Percentiles rank a stretch among this genome's conserved stretches.
These are phyloP conservation scores for Monochamus saltuarius DNA, from an alignment of 1,140 invertebrate genomes.

Conservation along the genomic window DNA sequence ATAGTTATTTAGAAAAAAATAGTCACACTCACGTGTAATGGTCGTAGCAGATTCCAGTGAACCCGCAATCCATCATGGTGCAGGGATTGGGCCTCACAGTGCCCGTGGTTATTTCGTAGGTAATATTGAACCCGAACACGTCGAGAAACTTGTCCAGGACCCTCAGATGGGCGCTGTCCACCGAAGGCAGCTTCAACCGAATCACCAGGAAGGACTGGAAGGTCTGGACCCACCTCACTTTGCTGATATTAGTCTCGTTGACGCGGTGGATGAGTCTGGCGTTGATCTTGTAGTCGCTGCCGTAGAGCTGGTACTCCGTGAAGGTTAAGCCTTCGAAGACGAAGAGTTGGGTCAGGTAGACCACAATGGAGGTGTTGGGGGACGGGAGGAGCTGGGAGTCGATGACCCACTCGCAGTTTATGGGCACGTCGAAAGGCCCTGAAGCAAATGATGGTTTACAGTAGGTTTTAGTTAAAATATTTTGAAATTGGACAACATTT, in stretches of 20 bases:
- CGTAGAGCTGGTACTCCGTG: constrained; percentile 80
- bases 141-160: constrained; percentile 77
- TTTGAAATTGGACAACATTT: no score
- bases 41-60: constrained; percentile 73
- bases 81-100: constrained; percentile 64
- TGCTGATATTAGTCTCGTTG: constrained; percentile 67
- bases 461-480: no score
- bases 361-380: constrained; percentile 66
- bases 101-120: constrained; percentile 73
- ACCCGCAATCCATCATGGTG: constrained; percentile 76
- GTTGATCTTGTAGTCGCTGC: constrained; percentile 64
- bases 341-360: constrained; percentile 87
- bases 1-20: no score
- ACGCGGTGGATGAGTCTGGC: constrained; percentile 58
- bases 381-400: constrained; percentile 64
- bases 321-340: constrained; percentile 75
- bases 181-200: constrained; percentile 68
- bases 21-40: constrained; percentile 46
- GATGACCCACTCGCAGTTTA: constrained; percentile 84
- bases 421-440: constrained; percentile 61
- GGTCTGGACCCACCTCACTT: constrained; percentile 67
- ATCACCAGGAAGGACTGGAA: constrained; percentile 76
- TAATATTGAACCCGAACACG: constrained; percentile 91
- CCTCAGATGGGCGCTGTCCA: constrained; percentile 81
- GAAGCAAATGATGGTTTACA: constrained; percentile 13